phyloP scores from a whole-genome alignment of 2,113 vertebrate species.

The Xenopus borealis region DNA sequence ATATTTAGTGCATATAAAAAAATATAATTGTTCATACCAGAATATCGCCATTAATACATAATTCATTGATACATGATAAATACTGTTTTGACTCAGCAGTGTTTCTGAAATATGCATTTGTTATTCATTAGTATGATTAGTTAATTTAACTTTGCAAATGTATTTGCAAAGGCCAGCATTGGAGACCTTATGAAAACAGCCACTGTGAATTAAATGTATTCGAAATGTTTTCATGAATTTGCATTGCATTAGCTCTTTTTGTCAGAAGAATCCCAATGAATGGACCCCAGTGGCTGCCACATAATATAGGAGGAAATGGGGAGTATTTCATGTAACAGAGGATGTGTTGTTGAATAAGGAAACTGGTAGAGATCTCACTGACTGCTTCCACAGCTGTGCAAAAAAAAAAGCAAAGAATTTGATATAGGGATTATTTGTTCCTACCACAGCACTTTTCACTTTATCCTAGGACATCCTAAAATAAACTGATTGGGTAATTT shows the following conservation, averaged over 20 bases:
- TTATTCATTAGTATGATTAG: too few species aligned
- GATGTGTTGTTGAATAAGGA: constrained; percentile 13
- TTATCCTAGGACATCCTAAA: neutral
- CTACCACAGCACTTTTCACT: constrained; percentile 4
- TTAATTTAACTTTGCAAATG: too few species aligned
- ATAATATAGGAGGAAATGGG: constrained; percentile 5
- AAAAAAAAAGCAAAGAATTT: constrained; percentile 14
- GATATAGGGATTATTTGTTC: constrained; percentile 8
- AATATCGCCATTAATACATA: too few species aligned
- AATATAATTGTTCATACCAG: too few species aligned
- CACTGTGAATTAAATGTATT: too few species aligned
- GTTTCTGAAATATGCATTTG: too few species aligned
- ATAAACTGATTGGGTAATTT: constrained; percentile 12
- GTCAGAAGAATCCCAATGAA: neutral
- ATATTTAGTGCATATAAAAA: too few species aligned
- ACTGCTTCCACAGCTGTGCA: constrained; percentile 26
- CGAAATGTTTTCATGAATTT: too few species aligned
- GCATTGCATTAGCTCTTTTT: neutral
- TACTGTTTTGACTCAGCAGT: too few species aligned
- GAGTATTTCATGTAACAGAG: neutral
- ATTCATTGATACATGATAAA: too few species aligned
- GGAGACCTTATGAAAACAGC: too few species aligned
- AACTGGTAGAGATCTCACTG: constrained; percentile 15
- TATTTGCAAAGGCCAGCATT: too few species aligned
- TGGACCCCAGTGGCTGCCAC: neutral